Evolutionary conservation across 2,113 vertebrate species (phyloP), one percentile per base, ranked within the genome.

Genomic region (Hassar affinis): DNA sequence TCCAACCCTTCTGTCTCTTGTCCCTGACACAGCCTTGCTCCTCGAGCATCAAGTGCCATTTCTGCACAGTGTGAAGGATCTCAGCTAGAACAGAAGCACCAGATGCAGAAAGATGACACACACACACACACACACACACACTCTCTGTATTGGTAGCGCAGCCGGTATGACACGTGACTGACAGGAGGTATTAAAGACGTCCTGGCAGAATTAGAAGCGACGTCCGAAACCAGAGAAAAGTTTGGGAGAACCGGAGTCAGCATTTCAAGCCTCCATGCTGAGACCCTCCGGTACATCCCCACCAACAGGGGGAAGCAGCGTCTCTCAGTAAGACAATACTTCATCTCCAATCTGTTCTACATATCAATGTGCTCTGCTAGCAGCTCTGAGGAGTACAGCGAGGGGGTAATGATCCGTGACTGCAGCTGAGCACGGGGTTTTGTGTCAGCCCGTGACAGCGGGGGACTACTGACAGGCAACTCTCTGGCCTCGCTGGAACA

Each of bases 251-350:
- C 47, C 11, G 15, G 66, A 20, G 52, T 68, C 25, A 3, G 72
- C 33, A 1, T 27, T 27, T 51, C 27, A 62, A 25, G 42, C 42
- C 10, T 27, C 45, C 42, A 33, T 9, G 66, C 84, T n/a, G 42
- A 56, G 0, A 49, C 0, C 87, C 57, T 78, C 47, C 80, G 64
- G 79, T 76, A 79, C 79, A 80, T 56, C 69, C 83, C 82, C 45
- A 79, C 88, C 93, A 89, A 90, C 90, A 93, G 93, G 92, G 90
- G 91, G 89, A 88, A 91, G 90, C 81, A 87, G 69, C 68, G 89
- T 51, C 71, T 6, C 33, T 80, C 82, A 80, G 77, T 78, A 90
- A 47, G 38, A 56, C 84, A 72, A 71, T 78, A 84, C 77, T 85
- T 85, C 56, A 52, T 30, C 49, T 64, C 59, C 78, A 83, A 86